phyloP scores from a whole-genome alignment of 2,113 vertebrate species.

The Atlantisia rogersi region DNA sequence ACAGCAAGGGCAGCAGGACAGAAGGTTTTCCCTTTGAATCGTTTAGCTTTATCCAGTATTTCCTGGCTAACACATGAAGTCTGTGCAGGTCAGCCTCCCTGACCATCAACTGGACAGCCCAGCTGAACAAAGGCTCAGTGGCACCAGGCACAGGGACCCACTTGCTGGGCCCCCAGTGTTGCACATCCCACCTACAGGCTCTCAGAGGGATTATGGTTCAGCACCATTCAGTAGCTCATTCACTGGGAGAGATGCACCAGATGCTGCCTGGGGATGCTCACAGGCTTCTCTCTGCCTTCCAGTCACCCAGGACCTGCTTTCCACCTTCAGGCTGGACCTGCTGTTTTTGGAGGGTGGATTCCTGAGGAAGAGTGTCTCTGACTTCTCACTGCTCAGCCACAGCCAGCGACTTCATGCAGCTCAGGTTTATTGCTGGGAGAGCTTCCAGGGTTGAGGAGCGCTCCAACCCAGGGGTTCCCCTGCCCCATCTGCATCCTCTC shows the following conservation, averaged over 20 bases:
- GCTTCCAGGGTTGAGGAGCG: fast-evolving
- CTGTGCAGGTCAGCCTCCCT: background rate
- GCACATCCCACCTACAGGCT: too few relatives aligned
- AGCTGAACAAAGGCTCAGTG: background rate
- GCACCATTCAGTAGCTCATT: background rate
- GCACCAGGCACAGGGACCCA: fast-evolving
- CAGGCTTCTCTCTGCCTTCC: background rate
- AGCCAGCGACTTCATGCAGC: background rate
- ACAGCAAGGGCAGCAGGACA: background rate
- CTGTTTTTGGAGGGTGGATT: constrained; percentile 68
- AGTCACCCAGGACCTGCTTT: constrained; percentile 63
- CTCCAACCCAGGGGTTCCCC: background rate
- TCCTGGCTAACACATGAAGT: background rate
- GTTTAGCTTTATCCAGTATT: background rate
- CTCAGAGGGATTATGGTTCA: background rate
- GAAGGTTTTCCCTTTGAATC: background rate
- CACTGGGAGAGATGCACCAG: background rate
- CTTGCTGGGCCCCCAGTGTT: background rate
- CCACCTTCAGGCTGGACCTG: constrained; percentile 63
- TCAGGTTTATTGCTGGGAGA: constrained; percentile 19
- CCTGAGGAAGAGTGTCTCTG: constrained; percentile 44
- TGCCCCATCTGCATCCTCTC: background rate
- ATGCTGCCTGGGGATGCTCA: background rate
- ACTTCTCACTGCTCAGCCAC: constrained; percentile 27
- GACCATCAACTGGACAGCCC: background rate